These are phyloP conservation scores for Darevskia nairensis DNA, from an alignment of 2,797 vertebrate species.

Conservation along the genomic window DNA sequence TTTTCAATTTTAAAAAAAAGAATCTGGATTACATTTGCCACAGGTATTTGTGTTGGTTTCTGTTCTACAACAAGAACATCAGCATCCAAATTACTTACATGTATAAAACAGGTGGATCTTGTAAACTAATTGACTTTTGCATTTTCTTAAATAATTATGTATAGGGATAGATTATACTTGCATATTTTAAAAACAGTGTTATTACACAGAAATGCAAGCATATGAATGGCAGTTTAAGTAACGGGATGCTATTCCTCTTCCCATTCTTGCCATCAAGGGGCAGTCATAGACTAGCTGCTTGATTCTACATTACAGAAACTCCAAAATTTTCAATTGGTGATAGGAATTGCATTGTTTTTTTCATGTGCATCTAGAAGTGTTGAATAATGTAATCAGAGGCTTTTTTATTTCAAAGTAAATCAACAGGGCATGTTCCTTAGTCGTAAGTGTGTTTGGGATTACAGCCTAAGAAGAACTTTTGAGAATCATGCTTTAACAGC, in stretches of 20 bases:
- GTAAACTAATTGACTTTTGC: neutral
- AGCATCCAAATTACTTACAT: neutral
- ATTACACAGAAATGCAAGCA: neutral
- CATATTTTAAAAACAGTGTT: neutral
- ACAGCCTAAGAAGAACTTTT: no score
- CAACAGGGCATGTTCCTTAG: neutral
- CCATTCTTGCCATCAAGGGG: constrained; percentile 12
- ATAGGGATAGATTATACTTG: neutral
- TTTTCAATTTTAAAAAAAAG: neutral
- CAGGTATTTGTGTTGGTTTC: neutral
- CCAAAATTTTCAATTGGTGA: constrained; percentile 27
- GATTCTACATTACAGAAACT: neutral
- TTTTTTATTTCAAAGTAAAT: neutral
- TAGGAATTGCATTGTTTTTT: neutral
- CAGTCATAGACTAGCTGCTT: neutral
- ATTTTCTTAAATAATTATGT: neutral
- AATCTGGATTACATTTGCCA: neutral
- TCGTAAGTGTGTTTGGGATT: neutral
- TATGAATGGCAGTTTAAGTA: neutral
- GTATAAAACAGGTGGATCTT: neutral
- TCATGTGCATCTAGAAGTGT: neutral
- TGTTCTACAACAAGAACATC: neutral
- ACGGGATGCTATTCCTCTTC: neutral
- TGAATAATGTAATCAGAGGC: neutral
- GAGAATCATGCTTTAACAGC: neutral